phyloP scores from a whole-genome alignment of 2,797 vertebrate species.

The Fistularia tabacaria region DNA sequence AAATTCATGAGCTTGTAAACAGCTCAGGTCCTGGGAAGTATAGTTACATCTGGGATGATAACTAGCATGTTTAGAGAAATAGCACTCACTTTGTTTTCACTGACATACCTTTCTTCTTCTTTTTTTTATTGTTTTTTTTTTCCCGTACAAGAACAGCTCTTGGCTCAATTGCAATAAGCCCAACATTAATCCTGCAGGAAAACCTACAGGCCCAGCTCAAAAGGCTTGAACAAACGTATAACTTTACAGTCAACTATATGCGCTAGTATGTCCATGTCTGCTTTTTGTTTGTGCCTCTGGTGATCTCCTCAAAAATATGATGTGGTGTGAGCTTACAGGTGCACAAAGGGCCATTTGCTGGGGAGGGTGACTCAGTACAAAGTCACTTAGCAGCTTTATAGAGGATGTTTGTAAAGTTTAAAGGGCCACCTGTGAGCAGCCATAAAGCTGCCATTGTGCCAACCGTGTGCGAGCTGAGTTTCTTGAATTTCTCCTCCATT shows the following conservation, averaged over 20 bases:
- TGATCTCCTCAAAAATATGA: no score
- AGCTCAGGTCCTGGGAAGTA: slow-evolving; percentile 62
- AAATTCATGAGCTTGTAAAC: slow-evolving; percentile 75
- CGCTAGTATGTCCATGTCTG: not conserved
- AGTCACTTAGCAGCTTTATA: slow-evolving; percentile 62
- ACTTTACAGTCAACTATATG: no score
- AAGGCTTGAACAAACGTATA: not conserved
- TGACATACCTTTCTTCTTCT: slow-evolving; percentile 24
- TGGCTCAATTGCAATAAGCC: slow-evolving; percentile 12
- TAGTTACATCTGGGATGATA: slow-evolving; percentile 57
- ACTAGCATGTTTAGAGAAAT: slow-evolving; percentile 56
- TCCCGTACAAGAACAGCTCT: slow-evolving; percentile 32
- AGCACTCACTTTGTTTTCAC: slow-evolving; percentile 53
- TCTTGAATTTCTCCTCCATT: slow-evolving; percentile 29
- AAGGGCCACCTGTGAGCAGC: slow-evolving; percentile 63
- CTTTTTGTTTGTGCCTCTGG: not conserved
- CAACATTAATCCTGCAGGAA: slow-evolving; percentile 16
- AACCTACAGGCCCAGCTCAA: slow-evolving; percentile 7
- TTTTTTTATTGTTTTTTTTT: slow-evolving; percentile 11
- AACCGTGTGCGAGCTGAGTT: slow-evolving; percentile 52
- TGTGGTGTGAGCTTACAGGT: not conserved
- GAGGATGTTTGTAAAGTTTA: slow-evolving; percentile 65
- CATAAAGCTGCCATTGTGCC: slow-evolving; percentile 65
- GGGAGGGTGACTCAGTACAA: slow-evolving; percentile 65
- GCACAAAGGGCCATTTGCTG: slow-evolving; percentile 36